Evolutionary conservation across 2,888 invertebrate species (phyloP).

Genomic region (Amblyjoppa proteus): DNA sequence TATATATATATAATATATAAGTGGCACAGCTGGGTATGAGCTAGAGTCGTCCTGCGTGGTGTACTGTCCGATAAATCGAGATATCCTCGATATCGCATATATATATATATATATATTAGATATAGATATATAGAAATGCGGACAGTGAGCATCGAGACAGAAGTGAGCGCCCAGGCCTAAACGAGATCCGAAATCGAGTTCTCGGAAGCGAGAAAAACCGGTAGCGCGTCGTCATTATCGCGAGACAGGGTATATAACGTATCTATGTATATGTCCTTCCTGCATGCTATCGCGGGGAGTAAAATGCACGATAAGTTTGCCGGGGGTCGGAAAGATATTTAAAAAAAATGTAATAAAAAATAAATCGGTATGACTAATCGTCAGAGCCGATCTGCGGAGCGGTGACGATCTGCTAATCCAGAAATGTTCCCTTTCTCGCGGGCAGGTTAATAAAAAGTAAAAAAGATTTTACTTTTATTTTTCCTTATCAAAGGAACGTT

Average conservation of each 20-base stretch:
- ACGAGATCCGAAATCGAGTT: slow-evolving; percentile 64
- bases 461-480: background rate
- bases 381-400: slow-evolving; percentile 23
- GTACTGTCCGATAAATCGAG: slow-evolving; percentile 45
- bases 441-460: no score
- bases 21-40: slow-evolving; percentile 13
- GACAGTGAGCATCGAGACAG: slow-evolving; percentile 26
- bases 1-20: background rate
- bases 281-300: background rate
- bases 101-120: background rate
- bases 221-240: slow-evolving; percentile 62
- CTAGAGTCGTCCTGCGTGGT: slow-evolving; percentile 27
- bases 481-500: slow-evolving; percentile 11
- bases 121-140: background rate
- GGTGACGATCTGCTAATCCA: slow-evolving; percentile 52
- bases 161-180: slow-evolving; percentile 46
- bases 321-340: background rate
- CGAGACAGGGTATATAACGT: slow-evolving; percentile 33
- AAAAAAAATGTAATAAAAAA: slow-evolving; percentile 18
- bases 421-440: slow-evolving; percentile 23
- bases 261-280: slow-evolving; percentile 21
- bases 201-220: slow-evolving; percentile 63
- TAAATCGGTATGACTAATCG: slow-evolving; percentile 48
- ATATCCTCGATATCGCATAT: slow-evolving; percentile 27
- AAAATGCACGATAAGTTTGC: slow-evolving; percentile 24